Base-by-base conservation (phyloP, 2,888 invertebrate species). In the Therioaphis trifolii region DNA sequence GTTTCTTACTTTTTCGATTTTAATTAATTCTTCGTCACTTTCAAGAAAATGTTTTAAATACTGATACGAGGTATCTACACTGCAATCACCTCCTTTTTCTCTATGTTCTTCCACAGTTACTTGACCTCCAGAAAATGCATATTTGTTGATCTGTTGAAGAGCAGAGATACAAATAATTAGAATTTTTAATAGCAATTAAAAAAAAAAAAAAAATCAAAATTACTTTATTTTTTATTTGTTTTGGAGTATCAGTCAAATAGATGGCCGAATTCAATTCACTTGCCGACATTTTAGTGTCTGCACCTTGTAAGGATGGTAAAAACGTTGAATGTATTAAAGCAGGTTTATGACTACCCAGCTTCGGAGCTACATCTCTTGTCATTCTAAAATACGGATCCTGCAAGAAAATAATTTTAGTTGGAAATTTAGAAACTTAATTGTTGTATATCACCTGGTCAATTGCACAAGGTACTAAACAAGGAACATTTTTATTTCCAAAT, bases 371-470 rank as follows among this genome's bases (percentile, higher is more conserved):
- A 90, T 99, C 99, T 79, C 99, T 92, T 0, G 97, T 95, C 98
- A 99, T 98, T 49, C 99, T 92, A 90, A 99, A 99, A 89, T 99
- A 99, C 0, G 99, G 99, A 90, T 99, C 99, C 91, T 92, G 87
- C 12, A 29, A 58, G 7, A 18, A 27, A 49, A 55, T 46, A 55
- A 21, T 40, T 52, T 9, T n/a, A 69, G n/a, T 12, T 12, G 0
- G 29, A 4, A 11, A 52, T 27, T 72, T 21, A 29, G 49, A 72
- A 29, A 11, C 4, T 27, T 21, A 75, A 18, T 14, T 12, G 1
- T 15, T 15, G 24, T 15, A 27, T 15, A 52, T 29, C 87, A 91
- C 92, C 89, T 99, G 99, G 91, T 99, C 99, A 86, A 99, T 99
- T 12, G 98, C 99, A 90, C 99, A 99, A 0, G 99, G 99, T 86